phyloP scores from a whole-genome alignment of 1,140 invertebrate genomes.

The Drosophila nigromelanica region DNA sequence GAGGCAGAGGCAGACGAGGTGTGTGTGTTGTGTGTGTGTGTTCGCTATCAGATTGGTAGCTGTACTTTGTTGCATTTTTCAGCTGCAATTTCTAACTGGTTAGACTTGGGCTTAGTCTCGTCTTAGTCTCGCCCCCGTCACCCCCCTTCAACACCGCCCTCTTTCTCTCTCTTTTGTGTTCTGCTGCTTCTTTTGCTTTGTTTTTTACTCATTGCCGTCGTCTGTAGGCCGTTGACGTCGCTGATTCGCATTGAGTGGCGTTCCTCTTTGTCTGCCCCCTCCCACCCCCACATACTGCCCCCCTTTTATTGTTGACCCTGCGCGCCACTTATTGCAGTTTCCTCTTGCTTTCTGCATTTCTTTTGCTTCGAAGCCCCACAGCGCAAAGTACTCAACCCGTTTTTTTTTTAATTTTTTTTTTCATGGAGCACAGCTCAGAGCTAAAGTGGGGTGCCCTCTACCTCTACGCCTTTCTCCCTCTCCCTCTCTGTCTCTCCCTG shows the following conservation, averaged over 20 bases:
- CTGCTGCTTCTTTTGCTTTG: conserved; percentile 25
- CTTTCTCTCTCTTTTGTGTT: conserved; percentile 8
- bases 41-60: conserved; percentile 64
- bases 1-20: neutral
- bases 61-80: conserved; percentile 79
- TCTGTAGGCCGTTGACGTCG: conserved; percentile 72
- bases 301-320: conserved; percentile 72
- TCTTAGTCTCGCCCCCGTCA: conserved; percentile 32
- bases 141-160: neutral
- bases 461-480: neutral
- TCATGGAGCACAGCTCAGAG: conserved; percentile 25
- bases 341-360: conserved; percentile 69
- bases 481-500: neutral
- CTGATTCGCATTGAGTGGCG: conserved; percentile 45
- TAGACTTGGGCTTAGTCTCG: conserved; percentile 52
- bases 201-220: conserved; percentile 54
- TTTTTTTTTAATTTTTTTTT: conserved; percentile 15
- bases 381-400: conserved; percentile 67
- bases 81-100: conserved; percentile 78
- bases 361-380: conserved; percentile 80
- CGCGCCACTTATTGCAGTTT: conserved; percentile 78
- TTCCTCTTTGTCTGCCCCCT: conserved; percentile 39
- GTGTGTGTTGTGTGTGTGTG: conserved; percentile 2
- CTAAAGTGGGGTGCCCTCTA: conserved; percentile 24
- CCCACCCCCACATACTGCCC: neutral